These are phyloP conservation scores for Onychomys leucogaster DNA, from an alignment of 2,797 vertebrate species.

Conservation along the genomic window DNA sequence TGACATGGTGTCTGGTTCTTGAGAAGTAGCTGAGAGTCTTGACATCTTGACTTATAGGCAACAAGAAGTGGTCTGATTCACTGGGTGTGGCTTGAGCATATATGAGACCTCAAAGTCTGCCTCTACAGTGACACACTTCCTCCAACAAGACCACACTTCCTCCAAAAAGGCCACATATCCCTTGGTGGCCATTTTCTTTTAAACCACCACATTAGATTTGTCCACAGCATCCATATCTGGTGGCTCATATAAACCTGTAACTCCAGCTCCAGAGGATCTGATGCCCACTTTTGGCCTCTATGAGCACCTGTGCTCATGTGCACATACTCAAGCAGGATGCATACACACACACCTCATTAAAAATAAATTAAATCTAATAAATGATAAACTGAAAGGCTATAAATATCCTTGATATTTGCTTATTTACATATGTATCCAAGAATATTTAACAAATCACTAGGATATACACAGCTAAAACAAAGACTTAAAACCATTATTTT, in stretches of 20 bases:
- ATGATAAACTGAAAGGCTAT: not conserved
- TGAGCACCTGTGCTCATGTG: not conserved
- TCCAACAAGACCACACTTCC: not conserved
- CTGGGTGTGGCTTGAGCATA: not conserved
- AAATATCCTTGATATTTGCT: not conserved
- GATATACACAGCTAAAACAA: not conserved
- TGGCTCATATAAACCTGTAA: not conserved
- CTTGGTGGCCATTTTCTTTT: not conserved
- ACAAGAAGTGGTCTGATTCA: not conserved
- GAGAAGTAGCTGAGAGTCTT: not conserved
- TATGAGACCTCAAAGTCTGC: not conserved
- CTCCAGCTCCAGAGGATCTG: not conserved
- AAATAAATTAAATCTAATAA: not conserved
- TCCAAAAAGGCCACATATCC: not conserved
- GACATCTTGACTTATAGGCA: not conserved
- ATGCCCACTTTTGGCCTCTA: not conserved
- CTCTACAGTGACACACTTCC: not conserved
- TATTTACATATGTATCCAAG: not conserved
- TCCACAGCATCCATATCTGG: not conserved
- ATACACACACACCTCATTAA: not conserved
- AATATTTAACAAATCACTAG: conserved; percentile 17
- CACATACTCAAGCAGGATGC: not conserved
- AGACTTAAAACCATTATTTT: not conserved
- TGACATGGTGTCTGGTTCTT: not conserved
- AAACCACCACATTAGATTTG: not conserved